Percentiles rank a stretch among this genome's conserved stretches.
These are phyloP conservation scores for Fulmarus glacialis DNA, from an alignment of 2,113 vertebrate genomes.

Conservation along the genomic window DNA sequence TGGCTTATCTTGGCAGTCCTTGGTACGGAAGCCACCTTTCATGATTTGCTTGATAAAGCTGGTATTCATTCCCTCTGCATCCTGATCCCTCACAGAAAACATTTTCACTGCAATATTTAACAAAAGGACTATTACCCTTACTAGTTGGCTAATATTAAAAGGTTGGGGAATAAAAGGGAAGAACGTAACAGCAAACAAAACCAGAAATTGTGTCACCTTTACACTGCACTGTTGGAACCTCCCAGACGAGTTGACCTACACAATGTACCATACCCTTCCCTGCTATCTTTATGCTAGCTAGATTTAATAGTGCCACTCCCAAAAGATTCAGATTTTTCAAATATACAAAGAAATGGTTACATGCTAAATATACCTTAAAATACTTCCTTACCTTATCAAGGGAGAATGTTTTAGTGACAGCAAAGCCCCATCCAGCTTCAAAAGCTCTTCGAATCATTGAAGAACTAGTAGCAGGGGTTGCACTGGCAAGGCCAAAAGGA, in stretches of 20 bases:
- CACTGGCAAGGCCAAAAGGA: slow-evolving; percentile 92
- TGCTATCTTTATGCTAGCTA: not conserved
- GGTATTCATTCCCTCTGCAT: slow-evolving; percentile 17
- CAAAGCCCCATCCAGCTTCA: slow-evolving; percentile 91
- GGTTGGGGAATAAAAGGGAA: not conserved
- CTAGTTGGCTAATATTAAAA: not conserved
- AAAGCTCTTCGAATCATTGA: slow-evolving; percentile 94
- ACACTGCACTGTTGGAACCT: not conserved
- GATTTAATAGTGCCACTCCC: not conserved
- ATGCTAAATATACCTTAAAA: not conserved
- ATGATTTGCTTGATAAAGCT: not conserved
- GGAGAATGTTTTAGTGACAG: slow-evolving; percentile 92
- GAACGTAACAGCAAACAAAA: not conserved
- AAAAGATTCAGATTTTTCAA: not conserved
- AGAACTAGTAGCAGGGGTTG: slow-evolving; percentile 88
- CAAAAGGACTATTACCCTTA: not conserved
- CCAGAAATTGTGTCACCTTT: not conserved
- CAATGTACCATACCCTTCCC: not conserved
- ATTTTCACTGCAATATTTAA: not conserved
- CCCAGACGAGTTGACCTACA: not conserved
- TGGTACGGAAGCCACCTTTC: not conserved
- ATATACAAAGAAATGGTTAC: not conserved
- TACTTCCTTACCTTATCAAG: slow-evolving; percentile 82
- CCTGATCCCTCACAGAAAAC: not conserved
- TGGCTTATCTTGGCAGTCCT: not conserved